These are phyloP conservation scores for Eulemur mongoz DNA, from an alignment of 2,797 vertebrate genomes.

Conservation along the genomic window DNA sequence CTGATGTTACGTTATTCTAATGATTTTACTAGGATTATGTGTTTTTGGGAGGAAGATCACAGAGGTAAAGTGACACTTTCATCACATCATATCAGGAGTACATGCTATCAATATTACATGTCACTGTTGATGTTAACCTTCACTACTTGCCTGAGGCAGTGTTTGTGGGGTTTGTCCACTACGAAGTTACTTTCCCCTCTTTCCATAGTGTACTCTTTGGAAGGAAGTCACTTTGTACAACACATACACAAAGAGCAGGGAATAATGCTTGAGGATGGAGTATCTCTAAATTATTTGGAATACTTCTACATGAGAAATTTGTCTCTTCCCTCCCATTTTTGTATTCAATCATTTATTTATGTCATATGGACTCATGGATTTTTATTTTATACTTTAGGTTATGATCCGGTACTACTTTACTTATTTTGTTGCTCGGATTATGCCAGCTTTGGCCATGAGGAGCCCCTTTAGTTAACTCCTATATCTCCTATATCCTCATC, in stretches of 20 bases:
- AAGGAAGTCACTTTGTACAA: not conserved
- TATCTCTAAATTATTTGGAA: not conserved
- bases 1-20: not conserved
- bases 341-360: not conserved
- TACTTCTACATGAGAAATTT: not conserved
- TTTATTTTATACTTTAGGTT: not conserved
- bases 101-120: not conserved
- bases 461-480: not conserved
- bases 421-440: not conserved
- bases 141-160: not conserved
- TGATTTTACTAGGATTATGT: not conserved
- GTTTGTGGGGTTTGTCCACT: not conserved
- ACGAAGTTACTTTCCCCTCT: not conserved
- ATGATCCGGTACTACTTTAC: not conserved
- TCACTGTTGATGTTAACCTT: not conserved
- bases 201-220: not conserved
- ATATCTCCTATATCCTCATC: not conserved
- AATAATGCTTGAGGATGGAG: rapidly evolving
- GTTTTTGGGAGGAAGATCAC: not conserved
- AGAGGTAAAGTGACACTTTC: not conserved
- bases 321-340: not conserved
- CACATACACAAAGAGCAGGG: not conserved
- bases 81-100: too few relatives aligned
- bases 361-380: not conserved
- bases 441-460: not conserved